Evolutionary conservation across 2,888 invertebrate species (phyloP).

Genomic region (Allacma fusca): DNA sequence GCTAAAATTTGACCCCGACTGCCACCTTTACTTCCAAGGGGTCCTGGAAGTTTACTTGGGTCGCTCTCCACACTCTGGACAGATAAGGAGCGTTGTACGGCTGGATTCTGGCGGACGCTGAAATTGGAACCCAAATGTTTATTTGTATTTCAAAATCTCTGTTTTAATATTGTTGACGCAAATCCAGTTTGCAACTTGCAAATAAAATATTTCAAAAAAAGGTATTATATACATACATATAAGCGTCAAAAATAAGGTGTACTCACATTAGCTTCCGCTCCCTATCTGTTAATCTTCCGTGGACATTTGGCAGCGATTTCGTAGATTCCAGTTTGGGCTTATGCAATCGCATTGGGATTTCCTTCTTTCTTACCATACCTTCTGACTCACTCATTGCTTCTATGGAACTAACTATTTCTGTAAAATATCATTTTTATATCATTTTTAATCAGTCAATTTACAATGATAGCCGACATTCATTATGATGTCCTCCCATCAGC

Average conservation of each 20-base stretch:
- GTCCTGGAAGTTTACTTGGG: background rate
- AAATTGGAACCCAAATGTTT: conserved; percentile 40
- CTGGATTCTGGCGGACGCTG: conserved; percentile 40
- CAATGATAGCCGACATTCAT: background rate
- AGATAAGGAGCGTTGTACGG: conserved; percentile 40
- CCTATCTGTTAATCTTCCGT: conserved; percentile 35
- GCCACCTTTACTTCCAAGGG: background rate
- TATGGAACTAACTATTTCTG: conserved; percentile 52
- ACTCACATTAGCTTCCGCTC: conserved; percentile 49
- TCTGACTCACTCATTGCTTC: conserved; percentile 54
- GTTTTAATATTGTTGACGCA: no score
- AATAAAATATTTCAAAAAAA: no score
- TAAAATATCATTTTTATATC: background rate
- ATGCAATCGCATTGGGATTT: conserved; percentile 47
- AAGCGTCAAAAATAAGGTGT: background rate
- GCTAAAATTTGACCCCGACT: background rate
- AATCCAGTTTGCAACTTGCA: no score
- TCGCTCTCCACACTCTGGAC: conserved; percentile 54
- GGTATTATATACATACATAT: no score
- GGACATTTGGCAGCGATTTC: conserved; percentile 58
- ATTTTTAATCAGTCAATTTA: conserved; percentile 1
- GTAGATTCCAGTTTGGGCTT: conserved; percentile 55
- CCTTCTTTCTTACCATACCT: conserved; percentile 51
- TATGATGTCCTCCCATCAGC: no score
- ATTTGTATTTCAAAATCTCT: background rate